Evolutionary conservation across 2,113 vertebrate species (phyloP).

Genomic region (Myanophis thanlyinensis): DNA sequence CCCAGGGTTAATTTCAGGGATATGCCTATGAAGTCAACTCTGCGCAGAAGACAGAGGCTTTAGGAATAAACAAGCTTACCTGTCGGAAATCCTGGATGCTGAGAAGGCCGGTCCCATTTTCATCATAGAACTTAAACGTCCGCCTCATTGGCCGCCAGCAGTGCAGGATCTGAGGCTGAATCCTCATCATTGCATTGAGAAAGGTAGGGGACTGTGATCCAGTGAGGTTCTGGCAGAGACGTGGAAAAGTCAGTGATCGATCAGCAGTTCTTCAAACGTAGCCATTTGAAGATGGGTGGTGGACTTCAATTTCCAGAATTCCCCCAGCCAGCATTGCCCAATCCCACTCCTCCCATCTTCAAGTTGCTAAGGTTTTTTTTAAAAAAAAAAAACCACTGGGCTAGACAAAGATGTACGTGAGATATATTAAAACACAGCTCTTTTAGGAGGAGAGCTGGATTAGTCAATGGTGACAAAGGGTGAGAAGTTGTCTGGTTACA

Average conservation of each 20-base stretch:
- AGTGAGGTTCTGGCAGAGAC: constrained; percentile 52
- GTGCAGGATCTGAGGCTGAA: constrained; percentile 59
- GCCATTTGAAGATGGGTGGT: neutral
- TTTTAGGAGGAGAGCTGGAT: neutral
- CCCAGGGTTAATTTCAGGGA: neutral
- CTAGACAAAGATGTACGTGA: neutral
- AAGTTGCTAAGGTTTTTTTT: neutral
- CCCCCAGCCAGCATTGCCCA: neutral
- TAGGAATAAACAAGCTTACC: constrained; percentile 41
- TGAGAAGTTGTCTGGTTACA: neutral
- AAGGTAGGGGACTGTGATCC: constrained; percentile 50
- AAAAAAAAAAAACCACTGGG: neutral
- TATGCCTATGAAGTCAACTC: neutral
- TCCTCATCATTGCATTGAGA: constrained; percentile 56
- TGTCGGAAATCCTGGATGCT: constrained; percentile 67
- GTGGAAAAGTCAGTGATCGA: neutral
- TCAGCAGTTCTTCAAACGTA: neutral
- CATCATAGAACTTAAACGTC: constrained; percentile 61
- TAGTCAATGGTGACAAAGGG: neutral
- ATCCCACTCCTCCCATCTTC: neutral
- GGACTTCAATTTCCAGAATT: neutral
- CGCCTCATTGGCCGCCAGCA: constrained; percentile 68
- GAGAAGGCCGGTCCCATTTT: constrained; percentile 47
- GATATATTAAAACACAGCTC: neutral
- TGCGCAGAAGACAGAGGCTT: neutral